A percentile compares a stretch with the other conserved stretches of the same genome.
Conservation (phyloP, 2,797 vertebrate species). For the Poeciliopsis infans region DNA sequence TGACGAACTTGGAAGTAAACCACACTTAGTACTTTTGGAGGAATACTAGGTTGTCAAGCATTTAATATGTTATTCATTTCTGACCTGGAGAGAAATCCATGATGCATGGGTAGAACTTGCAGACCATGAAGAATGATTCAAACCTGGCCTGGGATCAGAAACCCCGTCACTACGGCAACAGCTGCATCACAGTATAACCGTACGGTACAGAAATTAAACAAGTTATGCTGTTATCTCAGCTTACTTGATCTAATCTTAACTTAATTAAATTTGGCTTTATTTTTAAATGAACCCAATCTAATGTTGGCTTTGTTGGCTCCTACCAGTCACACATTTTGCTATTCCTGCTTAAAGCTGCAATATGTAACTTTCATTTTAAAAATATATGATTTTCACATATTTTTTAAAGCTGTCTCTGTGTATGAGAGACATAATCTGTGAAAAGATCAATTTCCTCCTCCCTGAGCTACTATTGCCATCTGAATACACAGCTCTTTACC, state of each 20-base stretch:
- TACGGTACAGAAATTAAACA: background rate
- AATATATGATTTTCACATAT: too few species aligned
- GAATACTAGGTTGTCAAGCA: background rate
- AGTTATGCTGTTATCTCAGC: background rate
- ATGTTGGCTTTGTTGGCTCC: background rate
- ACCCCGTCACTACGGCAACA: background rate
- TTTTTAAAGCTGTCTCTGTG: too few species aligned
- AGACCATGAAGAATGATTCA: background rate
- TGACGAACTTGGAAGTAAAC: background rate
- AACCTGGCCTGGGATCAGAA: background rate
- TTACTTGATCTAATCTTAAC: background rate
- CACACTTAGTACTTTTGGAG: background rate
- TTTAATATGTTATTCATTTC: background rate
- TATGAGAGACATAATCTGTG: too few species aligned
- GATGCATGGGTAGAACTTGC: background rate
- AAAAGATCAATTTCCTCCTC: too few species aligned
- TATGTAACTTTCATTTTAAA: too few species aligned
- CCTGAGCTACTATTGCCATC: too few species aligned
- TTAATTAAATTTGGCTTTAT: background rate
- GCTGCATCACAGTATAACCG: background rate
- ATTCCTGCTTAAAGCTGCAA: background rate
- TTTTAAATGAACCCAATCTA: background rate
- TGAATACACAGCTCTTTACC: too few species aligned
- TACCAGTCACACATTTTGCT: background rate
- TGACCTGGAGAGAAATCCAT: background rate